phyloP scores from a whole-genome alignment of 2,888 invertebrate genomes.

The Ochlodes sylvanus region DNA sequence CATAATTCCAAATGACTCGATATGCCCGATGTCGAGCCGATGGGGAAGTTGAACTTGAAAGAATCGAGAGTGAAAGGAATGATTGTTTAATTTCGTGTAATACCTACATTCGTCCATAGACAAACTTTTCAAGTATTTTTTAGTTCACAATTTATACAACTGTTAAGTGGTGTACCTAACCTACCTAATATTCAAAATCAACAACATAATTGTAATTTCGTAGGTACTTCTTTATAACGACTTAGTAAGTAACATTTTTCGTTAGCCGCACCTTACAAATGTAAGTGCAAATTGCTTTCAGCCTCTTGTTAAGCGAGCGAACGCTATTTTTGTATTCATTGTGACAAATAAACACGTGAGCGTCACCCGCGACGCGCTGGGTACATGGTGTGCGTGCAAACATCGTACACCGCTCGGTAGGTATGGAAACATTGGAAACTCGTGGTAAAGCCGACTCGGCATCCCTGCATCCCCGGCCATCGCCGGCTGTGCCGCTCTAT shows the following conservation, averaged over 20 bases:
- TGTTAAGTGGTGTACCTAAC: too few relatives aligned
- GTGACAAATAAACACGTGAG: slow-evolving; percentile 71
- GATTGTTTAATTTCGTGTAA: slow-evolving; percentile 44
- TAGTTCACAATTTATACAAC: background rate
- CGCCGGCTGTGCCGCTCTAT: slow-evolving; percentile 76
- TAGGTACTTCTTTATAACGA: background rate
- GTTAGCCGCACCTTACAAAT: background rate
- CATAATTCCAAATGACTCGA: slow-evolving; percentile 68
- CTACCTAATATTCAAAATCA: too few relatives aligned
- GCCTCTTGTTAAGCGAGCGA: slow-evolving; percentile 39
- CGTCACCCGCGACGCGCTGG: slow-evolving; percentile 58
- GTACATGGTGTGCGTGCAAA: slow-evolving; percentile 54
- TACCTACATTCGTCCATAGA: background rate
- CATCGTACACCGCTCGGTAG: slow-evolving; percentile 52
- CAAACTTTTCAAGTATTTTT: background rate
- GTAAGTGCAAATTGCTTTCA: slow-evolving; percentile 33
- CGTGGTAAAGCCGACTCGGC: slow-evolving; percentile 56
- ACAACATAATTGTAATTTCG: too few relatives aligned
- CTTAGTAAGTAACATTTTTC: background rate
- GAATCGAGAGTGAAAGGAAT: slow-evolving; percentile 75
- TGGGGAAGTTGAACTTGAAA: slow-evolving; percentile 70
- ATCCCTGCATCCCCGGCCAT: slow-evolving; percentile 79
- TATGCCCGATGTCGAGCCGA: slow-evolving; percentile 52
- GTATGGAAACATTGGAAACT: slow-evolving; percentile 66
- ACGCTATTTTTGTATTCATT: slow-evolving; percentile 71